phyloP scores from a whole-genome alignment of 1,140 invertebrate genomes.

The Amyelois transitella region DNA sequence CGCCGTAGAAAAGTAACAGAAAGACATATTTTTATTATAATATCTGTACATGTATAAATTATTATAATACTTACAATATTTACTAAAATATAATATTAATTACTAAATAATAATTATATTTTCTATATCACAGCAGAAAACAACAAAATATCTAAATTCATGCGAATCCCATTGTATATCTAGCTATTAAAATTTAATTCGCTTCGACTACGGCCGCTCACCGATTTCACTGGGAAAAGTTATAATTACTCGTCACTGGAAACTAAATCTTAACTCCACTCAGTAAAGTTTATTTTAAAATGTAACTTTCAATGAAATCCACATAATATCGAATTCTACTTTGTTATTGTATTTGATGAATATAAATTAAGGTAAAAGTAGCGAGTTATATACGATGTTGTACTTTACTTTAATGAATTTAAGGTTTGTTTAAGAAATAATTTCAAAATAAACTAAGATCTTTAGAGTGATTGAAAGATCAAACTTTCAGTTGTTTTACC shows the following conservation, averaged over 20 bases:
- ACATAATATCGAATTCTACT: conserved; percentile 18
- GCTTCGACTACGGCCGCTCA: neutral
- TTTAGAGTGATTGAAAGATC: neutral
- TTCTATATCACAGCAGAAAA: neutral
- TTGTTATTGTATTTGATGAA: conserved; percentile 38
- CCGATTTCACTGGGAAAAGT: neutral
- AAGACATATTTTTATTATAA: no score
- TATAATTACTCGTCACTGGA: conserved; percentile 9
- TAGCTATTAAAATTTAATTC: conserved; percentile 6
- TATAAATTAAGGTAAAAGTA: conserved; percentile 37
- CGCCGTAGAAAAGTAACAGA: no score
- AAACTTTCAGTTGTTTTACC: neutral
- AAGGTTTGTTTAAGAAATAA: neutral
- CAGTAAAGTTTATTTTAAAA: conserved; percentile 17
- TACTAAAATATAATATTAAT: neutral
- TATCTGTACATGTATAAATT: no score
- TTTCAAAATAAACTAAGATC: neutral
- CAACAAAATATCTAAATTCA: neutral
- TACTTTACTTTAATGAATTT: neutral
- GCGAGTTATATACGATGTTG: neutral
- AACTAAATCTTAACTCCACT: conserved; percentile 23
- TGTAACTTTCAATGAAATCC: neutral
- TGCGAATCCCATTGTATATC: conserved; percentile 1
- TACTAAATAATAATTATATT: neutral
- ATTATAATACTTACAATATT: no score